Percentiles rank a stretch among this genome's conserved stretches.
Evolutionary conservation across 2,113 vertebrate genomes (phyloP).

Genomic region (Platichthys flesus): DNA sequence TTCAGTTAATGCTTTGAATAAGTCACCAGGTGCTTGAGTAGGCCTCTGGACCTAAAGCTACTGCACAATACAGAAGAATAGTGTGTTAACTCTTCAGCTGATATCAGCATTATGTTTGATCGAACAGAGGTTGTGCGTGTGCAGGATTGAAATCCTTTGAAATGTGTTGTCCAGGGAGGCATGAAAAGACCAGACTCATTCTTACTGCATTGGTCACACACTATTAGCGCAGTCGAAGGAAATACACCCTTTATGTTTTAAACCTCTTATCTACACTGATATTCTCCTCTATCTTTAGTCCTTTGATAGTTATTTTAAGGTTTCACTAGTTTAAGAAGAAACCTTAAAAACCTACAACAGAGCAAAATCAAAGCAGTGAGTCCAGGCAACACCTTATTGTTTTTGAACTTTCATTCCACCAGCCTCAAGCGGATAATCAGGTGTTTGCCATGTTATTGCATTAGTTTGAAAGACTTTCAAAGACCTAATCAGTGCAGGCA

Average conservation of each 20-base stretch:
- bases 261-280: background rate
- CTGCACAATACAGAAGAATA: no score
- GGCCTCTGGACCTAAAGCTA: background rate
- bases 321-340: background rate
- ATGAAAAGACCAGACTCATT: background rate
- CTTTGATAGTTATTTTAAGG: background rate
- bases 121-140: background rate
- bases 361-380: constrained; percentile 28
- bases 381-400: constrained; percentile 33
- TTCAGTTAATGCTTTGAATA: background rate
- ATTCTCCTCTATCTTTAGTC: constrained; percentile 2
- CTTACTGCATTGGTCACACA: background rate
- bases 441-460: background rate
- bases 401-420: background rate
- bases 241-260: background rate
- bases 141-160: background rate
- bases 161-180: background rate
- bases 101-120: background rate
- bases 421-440: background rate
- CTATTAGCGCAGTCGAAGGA: no score
- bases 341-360: constrained; percentile 11
- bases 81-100: background rate
- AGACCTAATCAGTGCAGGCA: constrained; percentile 22
- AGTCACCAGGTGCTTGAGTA: background rate
- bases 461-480: constrained; percentile 22